Evolutionary conservation across 30 jellyfish, hydroid and myxozoan species (phyloP), one percentile per base, ranked within the genome.

Genomic region (Aurelia coerulea): DNA sequence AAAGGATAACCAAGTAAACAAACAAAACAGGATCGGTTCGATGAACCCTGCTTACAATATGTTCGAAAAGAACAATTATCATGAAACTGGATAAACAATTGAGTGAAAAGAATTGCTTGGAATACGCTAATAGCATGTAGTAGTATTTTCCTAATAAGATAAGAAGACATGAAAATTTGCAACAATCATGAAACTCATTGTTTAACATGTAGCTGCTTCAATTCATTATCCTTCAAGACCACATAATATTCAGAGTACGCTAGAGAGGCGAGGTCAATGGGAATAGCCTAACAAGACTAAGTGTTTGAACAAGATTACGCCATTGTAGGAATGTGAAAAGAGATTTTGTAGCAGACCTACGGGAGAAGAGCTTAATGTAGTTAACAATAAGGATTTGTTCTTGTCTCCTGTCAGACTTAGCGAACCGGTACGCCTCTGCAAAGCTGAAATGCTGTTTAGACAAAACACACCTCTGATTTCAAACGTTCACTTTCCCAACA

Each of bases 251-350:
- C 33, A 33, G 78, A 8, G 32, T 23, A 58, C 23, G 66, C 87
- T 77, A 16, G 76, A 56, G 67, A 77, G 54, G 87, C 14, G 87
- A 77, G 77, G 87, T 77, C 87, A 58, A 54, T 12, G 67, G 67
- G 51, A 77, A 60, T 60, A 64, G 67, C 67, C 51, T 58, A 77
- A 77, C 87, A 60, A 62, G 87, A 60, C 87, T 77, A 77, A 58
- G 65, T 51, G 78, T 58, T 77, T 37, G 65, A 77, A 13, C 42
- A 60, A 34, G 87, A 77, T 60, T 77, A 77, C 49, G 62, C 77
- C 35, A 4, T 77, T 77, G 65, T 58, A 62, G 87, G 63, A 2
- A 14, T 13, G n/a, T 77, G 78, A 77, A 58, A 77, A 63, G 46
- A 76, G 87, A 77, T 77, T 77, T 77, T 33, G 12, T 19, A 23